Base-by-base conservation (phyloP, 2,797 vertebrate genomes). In the Thripadectes ignobilis region DNA sequence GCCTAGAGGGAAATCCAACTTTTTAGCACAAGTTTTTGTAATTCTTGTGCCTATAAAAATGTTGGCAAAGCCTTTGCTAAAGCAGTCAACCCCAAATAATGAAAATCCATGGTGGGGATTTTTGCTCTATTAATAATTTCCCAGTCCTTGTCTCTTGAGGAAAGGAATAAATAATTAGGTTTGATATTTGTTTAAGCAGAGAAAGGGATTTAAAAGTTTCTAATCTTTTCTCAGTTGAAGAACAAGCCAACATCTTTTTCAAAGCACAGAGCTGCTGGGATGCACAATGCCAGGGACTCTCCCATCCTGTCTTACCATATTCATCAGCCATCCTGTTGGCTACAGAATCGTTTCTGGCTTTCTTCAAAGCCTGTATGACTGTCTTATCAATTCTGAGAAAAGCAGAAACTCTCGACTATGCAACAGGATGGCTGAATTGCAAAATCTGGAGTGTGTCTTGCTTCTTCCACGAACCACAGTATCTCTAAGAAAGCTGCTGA, bases 251-350 rank as follows among this genome's bases (percentile, higher is more conserved):
- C 1, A 1, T 75, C 73, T 54, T 46, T 22, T 34, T 48, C 39
- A 34, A 88, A 85, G 54, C 68, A 12, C 1, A 2, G n/a, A 63
- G n/a, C 66, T 79, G 51, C 61, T 55, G 65, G 43, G 23, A 38
- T 78, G 38, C 36, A 8, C 2, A 0, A 16, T 89, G 91, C 90
- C 93, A 92, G 94, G 75, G 79, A 93, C 92, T 96, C 97, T 97
- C 95, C 89, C 95, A 96, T 97, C 95, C 95, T 97, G 92, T 94
- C 85, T 95, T 79, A 88, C 89, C 95, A 34, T 86, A 62, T 72
- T 91, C 93, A 89, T 95, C 68, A 52, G 14, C 97, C 92, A 81
- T 97, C 95, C 97, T 98, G 95, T 97, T 95, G 93, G 89, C 95
- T 96, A 57, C 29, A 92, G 92, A 93, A 54, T 63, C 96, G 95